Percentiles rank a stretch among this genome's conserved stretches.
Conservation (phyloP, 2,113 vertebrate genomes). For the Nesoenas mayeri region DNA sequence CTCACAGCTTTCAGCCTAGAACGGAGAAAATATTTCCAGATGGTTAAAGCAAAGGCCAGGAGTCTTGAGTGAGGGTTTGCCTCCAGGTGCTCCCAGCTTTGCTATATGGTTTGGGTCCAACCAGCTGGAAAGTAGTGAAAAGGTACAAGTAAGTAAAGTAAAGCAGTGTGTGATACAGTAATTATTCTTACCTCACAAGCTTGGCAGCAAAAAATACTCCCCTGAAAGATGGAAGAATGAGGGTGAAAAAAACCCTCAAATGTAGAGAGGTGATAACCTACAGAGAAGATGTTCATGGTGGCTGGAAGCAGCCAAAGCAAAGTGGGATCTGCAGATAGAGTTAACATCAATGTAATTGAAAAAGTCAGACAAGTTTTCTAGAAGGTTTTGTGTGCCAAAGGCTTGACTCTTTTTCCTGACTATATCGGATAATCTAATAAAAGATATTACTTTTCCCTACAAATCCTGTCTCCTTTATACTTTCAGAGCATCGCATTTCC, state of each 20-base stretch:
- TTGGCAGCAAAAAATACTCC: not conserved
- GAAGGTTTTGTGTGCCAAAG: constrained; percentile 25
- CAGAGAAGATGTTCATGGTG: fast-evolving
- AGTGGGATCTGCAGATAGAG: not conserved
- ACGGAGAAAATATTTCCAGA: not conserved
- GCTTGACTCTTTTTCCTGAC: constrained; percentile 29
- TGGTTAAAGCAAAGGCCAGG: not conserved
- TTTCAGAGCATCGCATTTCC: constrained; percentile 42
- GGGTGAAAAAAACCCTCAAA: not conserved
- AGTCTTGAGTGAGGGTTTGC: not conserved
- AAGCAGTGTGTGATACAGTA: not conserved
- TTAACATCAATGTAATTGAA: constrained; percentile 12
- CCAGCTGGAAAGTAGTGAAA: not conserved
- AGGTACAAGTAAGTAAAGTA: not conserved
- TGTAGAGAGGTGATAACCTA: not conserved
- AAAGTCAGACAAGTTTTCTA: constrained; percentile 30
- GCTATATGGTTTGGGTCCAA: not conserved
- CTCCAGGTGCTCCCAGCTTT: not conserved
- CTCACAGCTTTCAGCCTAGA: not conserved
- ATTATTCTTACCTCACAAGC: not conserved
- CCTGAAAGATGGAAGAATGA: not conserved
- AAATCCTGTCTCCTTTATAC: constrained; percentile 50
- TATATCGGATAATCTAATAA: constrained; percentile 43
- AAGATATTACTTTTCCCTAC: constrained; percentile 45
- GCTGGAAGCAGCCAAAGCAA: not conserved